phyloP scores from a whole-genome alignment of 2,797 vertebrate genomes.

The Anabacerthia variegaticeps region DNA sequence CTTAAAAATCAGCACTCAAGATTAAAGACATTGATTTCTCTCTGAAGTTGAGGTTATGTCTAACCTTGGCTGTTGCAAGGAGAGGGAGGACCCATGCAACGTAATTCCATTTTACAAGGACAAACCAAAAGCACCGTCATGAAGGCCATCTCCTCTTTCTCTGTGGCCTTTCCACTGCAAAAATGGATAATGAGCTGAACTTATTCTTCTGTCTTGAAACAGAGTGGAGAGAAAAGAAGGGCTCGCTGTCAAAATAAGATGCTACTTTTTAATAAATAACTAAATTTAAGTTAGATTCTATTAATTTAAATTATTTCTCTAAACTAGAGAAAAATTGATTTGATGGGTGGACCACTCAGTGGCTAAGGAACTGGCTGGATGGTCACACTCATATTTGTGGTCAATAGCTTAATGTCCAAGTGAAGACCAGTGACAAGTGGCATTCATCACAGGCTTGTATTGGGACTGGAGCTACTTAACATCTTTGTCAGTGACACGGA shows the following conservation, averaged over 20 bases:
- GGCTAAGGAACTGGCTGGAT: background rate
- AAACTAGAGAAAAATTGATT: background rate
- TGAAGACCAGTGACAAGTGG: background rate
- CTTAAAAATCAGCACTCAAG: constrained; percentile 14
- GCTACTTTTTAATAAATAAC: background rate
- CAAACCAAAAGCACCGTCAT: background rate
- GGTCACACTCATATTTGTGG: background rate
- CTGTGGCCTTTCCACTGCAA: background rate
- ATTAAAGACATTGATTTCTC: constrained; percentile 4
- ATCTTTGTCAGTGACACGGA: background rate
- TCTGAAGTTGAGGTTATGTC: background rate
- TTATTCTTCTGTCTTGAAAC: background rate
- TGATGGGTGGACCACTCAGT: no score
- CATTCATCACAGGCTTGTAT: background rate
- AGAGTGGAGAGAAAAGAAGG: background rate
- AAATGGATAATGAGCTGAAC: background rate
- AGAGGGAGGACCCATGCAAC: background rate
- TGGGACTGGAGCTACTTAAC: background rate
- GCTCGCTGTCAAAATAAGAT: background rate
- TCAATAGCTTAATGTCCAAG: background rate
- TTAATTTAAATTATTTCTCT: background rate
- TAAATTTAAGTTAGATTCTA: background rate
- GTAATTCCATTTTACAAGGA: constrained; percentile 10
- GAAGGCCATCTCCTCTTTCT: background rate
- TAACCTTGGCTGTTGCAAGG: background rate